Evolutionary conservation across 1,140 invertebrate species (phyloP).

Genomic region (Formica selysi): DNA sequence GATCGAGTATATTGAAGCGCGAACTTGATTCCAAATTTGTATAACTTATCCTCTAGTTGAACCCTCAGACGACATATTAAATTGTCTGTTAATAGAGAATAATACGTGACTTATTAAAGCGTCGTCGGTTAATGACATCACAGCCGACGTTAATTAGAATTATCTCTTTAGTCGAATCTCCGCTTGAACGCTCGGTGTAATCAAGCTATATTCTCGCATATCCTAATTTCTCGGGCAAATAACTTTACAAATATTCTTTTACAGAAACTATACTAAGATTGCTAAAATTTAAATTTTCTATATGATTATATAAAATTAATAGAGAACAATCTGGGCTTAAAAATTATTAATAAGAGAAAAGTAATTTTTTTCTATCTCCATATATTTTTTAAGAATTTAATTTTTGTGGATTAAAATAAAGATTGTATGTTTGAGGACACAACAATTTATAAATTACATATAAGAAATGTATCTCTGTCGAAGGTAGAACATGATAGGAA

Average conservation of each 20-base stretch:
- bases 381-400: background rate
- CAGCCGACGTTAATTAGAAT: conserved; percentile 53
- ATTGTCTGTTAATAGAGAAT: conserved; percentile 9
- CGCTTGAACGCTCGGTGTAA: background rate
- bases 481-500: background rate
- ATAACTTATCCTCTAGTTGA: background rate
- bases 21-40: conserved; percentile 15
- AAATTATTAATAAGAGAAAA: background rate
- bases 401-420: background rate
- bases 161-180: conserved; percentile 52
- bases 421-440: background rate
- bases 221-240: background rate
- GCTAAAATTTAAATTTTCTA: background rate
- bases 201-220: background rate
- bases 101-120: conserved; percentile 16
- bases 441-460: background rate
- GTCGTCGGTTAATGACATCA: background rate
- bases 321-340: background rate
- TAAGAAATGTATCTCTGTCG: background rate
- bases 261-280: background rate
- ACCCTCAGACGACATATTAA: conserved; percentile 12
- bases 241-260: conserved; percentile 3
- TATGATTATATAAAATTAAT: background rate
- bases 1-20: background rate
- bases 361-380: background rate